Base-by-base conservation (phyloP, 2,113 vertebrate genomes). In the Ceratotherium simum region DNA sequence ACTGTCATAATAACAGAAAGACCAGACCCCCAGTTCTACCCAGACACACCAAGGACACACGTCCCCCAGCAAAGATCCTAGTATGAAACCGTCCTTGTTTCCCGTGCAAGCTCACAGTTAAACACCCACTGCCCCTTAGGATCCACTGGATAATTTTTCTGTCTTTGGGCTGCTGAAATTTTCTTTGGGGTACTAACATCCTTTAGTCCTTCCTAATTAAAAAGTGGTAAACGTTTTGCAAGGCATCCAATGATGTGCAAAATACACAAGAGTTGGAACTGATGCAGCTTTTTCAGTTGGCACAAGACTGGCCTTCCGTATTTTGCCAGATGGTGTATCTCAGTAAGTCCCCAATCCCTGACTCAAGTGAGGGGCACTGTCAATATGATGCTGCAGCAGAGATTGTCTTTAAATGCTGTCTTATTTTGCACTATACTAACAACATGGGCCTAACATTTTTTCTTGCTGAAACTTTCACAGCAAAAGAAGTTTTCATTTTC, bases 211-310 rank as follows among this genome's bases (percentile, higher is more conserved):
- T 97, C 89, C 95, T 96, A 97, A 97, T 98, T 97, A 97, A 97
- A 98, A 98, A 97, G 93, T 97, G 96, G 96, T 97, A 98, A 98
- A 97, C 78, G 20, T 97, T 97, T 97, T 97, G 84, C 94, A 93
- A 98, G 91, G 85, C 96, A 91, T 97, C 91, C 91, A 95, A 72
- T 90, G 97, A 97, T 84, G 65, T 98, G 83, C 70, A 96, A 95
- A 97, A 91, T 88, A 97, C 70, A 95, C 75, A 90, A 91, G 93
- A 97, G 75, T 90, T 98, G 98, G 98, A 97, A 97, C 64, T 81
- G 94, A 96, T 87, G 72, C 94, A 97, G 92, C 73, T 96, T 98
- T 98, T 93, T 96, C 95, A 90, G 75, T 81, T 97, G 98, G 98
- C 98, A 97, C 80, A 95, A 80, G 91, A 79, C 92, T 93, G 88